These are phyloP conservation scores for Archips xylosteana DNA, from an alignment of 2,888 invertebrate genomes.

Conservation along the genomic window DNA sequence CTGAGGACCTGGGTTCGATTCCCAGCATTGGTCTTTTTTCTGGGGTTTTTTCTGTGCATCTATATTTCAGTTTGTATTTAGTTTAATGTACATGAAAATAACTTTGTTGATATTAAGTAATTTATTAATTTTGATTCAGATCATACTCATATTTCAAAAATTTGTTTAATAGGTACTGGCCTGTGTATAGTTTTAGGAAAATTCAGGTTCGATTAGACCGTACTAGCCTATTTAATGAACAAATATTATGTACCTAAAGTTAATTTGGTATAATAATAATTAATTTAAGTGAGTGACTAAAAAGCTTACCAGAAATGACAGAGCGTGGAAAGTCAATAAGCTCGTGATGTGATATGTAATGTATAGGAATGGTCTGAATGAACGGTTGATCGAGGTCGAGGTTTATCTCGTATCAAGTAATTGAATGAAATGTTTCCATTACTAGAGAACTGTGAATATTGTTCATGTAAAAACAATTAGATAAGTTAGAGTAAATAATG, in stretches of 20 bases:
- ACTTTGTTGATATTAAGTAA: not conserved
- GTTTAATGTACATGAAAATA: too few species aligned
- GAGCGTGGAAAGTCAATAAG: not conserved
- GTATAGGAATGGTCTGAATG: not conserved
- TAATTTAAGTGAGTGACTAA: not conserved
- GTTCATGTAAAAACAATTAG: not conserved
- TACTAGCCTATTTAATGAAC: too few species aligned
- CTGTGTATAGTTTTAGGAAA: too few species aligned
- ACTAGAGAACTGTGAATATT: constrained; percentile 30
- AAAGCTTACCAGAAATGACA: not conserved
- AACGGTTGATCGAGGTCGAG: constrained; percentile 3
- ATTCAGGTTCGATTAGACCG: too few species aligned
- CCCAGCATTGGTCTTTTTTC: too few species aligned
- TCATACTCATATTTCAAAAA: not conserved
- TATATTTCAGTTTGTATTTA: too few species aligned
- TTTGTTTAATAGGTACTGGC: too few species aligned
- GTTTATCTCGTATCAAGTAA: constrained; percentile 9
- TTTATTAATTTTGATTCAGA: not conserved
- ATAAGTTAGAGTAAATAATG: constrained; percentile 28
- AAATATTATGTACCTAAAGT: not conserved
- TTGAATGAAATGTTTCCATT: constrained; percentile 14
- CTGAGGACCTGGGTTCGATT: too few species aligned
- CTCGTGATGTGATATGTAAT: not conserved
- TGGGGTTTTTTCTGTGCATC: too few species aligned
- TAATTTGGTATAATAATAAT: not conserved